Evolutionary conservation across 2,113 vertebrate genomes (phyloP).

Genomic region (Camelus dromedarius): DNA sequence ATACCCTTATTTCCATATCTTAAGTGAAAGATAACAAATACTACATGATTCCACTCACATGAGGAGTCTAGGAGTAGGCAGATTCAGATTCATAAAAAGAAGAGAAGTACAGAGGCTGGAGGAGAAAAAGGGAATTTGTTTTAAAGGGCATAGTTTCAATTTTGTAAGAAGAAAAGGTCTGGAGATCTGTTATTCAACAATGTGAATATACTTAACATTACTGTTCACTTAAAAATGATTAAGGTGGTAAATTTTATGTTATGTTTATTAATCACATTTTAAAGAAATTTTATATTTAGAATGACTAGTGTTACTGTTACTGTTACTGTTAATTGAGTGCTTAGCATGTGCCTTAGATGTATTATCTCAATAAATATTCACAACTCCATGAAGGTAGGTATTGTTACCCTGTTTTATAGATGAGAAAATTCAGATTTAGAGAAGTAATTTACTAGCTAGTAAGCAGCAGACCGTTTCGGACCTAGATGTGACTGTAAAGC

Average conservation of each 20-base stretch:
- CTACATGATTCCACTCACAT: background rate
- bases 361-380: conserved; percentile 12
- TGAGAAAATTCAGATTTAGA: conserved; percentile 34
- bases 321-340: background rate
- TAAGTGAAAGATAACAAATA: background rate
- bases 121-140: background rate
- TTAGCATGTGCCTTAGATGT: background rate
- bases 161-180: conserved; percentile 15
- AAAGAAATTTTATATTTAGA: background rate
- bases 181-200: background rate
- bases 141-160: background rate
- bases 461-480: background rate
- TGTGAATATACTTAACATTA: background rate
- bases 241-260: background rate
- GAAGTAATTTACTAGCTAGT: background rate
- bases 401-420: background rate
- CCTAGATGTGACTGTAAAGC: background rate
- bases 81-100: background rate
- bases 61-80: background rate
- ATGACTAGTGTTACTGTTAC: background rate
- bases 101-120: background rate
- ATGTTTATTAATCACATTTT: conserved; percentile 3
- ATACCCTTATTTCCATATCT: background rate
- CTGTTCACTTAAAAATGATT: background rate
- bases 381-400: background rate